These are phyloP conservation scores for Pterocles orientalis DNA, from an alignment of 2,113 vertebrate genomes.

Conservation along the genomic window DNA sequence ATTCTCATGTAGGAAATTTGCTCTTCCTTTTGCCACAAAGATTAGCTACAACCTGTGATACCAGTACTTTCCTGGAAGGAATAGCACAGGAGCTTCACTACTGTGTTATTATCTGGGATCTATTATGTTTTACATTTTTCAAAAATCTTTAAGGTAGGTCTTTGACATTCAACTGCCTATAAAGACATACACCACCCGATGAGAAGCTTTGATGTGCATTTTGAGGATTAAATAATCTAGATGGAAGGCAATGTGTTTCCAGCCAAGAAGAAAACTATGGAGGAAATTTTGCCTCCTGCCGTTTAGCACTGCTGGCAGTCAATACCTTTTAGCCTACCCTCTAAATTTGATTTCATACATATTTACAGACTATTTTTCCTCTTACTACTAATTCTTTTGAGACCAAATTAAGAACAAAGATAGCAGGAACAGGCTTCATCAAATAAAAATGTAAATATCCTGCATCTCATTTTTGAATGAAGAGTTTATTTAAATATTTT, in stretches of 20 bases:
- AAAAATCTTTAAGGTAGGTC: constrained; percentile 90
- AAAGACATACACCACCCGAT: constrained; percentile 88
- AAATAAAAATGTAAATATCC: constrained; percentile 86
- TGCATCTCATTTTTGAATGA: constrained; percentile 83
- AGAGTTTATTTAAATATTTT: constrained; percentile 83
- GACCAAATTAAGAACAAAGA: constrained; percentile 87
- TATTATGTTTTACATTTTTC: constrained; percentile 92
- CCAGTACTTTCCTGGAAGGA: constrained; percentile 76
- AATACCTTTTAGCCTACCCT: constrained; percentile 85
- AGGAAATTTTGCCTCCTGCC: constrained; percentile 90
- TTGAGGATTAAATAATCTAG: constrained; percentile 98
- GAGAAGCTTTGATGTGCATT: constrained; percentile 94
- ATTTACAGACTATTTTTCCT: constrained; percentile 85
- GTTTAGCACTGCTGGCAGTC: constrained; percentile 83
- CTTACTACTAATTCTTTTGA: constrained; percentile 83
- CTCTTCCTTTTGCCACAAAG: constrained; percentile 68
- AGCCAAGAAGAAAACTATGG: constrained; percentile 87
- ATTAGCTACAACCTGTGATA: constrained; percentile 70
- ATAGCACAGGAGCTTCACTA: constrained; percentile 77
- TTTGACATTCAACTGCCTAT: constrained; percentile 89
- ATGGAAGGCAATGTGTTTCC: constrained; percentile 88
- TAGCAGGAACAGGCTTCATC: constrained; percentile 78
- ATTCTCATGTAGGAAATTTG: constrained; percentile 46
- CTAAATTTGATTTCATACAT: constrained; percentile 86
- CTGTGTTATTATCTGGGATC: constrained; percentile 90